A percentile compares a stretch with the other conserved stretches of the same genome.
phyloP scores from a whole-genome alignment of 2,888 invertebrate species.

The Eristalis intricaria region DNA sequence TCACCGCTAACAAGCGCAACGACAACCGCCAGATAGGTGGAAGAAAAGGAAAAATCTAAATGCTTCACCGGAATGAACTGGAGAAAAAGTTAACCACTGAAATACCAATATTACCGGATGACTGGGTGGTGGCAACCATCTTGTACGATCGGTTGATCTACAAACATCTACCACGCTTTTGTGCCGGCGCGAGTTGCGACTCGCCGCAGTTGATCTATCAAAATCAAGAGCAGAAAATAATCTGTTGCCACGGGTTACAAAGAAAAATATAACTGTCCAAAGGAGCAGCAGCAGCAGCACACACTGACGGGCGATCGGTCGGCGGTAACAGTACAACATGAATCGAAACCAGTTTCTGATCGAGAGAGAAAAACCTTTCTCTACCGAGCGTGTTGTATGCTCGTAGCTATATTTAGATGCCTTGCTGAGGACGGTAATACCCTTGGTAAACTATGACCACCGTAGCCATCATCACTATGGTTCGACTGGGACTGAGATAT shows the following conservation, averaged over 20 bases:
- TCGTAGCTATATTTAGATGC: constrained; percentile 14
- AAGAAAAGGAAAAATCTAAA: background rate
- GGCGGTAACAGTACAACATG: constrained; percentile 24
- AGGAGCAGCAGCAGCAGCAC: background rate
- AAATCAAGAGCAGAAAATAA: constrained; percentile 50
- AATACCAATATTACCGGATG: background rate
- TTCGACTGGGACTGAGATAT: constrained; percentile 30
- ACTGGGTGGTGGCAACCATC: constrained; percentile 22
- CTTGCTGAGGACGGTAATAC: constrained; percentile 27
- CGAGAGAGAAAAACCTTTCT: constrained; percentile 62
- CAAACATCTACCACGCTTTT: background rate
- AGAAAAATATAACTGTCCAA: constrained; percentile 36
- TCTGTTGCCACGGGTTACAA: constrained; percentile 1
- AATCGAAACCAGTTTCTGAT: constrained; percentile 57
- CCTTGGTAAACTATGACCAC: constrained; percentile 30
- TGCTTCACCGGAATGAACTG: background rate
- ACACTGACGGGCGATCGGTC: background rate
- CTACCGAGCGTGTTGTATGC: background rate
- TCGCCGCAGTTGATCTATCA: constrained; percentile 30
- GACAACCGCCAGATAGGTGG: background rate
- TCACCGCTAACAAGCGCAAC: constrained; percentile 12
- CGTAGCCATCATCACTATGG: constrained; percentile 30
- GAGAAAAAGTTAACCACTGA: background rate
- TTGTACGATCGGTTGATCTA: constrained; percentile 15
- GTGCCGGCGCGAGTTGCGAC: constrained; percentile 1